A percentile compares a stretch with the other conserved stretches of the same genome.
These are phyloP conservation scores for Latrodectus hesperus DNA, from an alignment of 2,888 invertebrate genomes.

Conservation along the genomic window DNA sequence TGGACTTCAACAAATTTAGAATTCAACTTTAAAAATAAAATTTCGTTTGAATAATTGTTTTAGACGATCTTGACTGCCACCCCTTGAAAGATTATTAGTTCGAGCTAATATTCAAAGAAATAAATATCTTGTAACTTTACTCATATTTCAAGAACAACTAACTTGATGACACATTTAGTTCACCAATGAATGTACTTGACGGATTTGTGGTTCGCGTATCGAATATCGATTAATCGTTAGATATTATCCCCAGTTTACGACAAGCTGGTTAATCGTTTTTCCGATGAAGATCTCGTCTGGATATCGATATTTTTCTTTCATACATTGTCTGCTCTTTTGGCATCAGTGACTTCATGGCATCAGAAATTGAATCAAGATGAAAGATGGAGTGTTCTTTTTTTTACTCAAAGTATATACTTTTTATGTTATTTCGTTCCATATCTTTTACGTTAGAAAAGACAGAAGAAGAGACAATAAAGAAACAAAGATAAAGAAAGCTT, in stretches of 20 bases:
- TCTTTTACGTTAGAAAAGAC: background rate
- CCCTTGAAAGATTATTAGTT: too few relatives aligned
- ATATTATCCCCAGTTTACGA: constrained; percentile 37
- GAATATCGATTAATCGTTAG: constrained; percentile 51
- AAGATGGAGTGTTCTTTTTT: background rate
- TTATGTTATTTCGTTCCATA: background rate
- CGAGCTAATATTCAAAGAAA: too few relatives aligned
- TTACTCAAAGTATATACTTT: background rate
- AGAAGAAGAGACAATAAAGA: background rate
- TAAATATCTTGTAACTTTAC: too few relatives aligned
- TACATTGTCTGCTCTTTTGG: background rate
- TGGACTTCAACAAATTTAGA: too few relatives aligned
- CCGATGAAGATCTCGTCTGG: constrained; percentile 46
- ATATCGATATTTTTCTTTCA: background rate
- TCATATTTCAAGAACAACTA: too few relatives aligned
- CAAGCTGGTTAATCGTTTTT: constrained; percentile 53
- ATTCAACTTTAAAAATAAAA: too few relatives aligned
- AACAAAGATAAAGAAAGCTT: background rate
- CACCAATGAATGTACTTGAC: constrained; percentile 5
- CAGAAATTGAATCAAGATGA: constrained; percentile 39
- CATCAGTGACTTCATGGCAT: constrained; percentile 24
- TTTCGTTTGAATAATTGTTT: too few relatives aligned
- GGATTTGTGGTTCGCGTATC: constrained; percentile 52
- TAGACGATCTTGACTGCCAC: too few relatives aligned
- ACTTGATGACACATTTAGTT: too few relatives aligned